Evolutionary conservation across 1,140 invertebrate species (phyloP).

Genomic region (Hycleus cichorii): DNA sequence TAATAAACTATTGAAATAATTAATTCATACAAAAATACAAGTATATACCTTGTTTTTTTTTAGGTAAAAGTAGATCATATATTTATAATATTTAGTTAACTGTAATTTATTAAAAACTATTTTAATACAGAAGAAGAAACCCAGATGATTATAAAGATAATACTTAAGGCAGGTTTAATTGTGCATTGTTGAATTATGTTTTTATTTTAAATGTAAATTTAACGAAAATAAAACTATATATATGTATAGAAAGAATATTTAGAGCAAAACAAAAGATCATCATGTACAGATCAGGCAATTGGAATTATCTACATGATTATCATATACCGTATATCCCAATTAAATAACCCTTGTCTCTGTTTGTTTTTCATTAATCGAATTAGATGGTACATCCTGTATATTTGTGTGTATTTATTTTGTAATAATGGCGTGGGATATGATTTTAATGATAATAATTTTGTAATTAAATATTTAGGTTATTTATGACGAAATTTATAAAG

Average conservation of each 20-base stretch:
- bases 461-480: slow-evolving; percentile 21
- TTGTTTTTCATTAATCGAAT: too few species aligned
- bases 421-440: slow-evolving; percentile 16
- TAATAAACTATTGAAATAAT: too few species aligned
- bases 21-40: too few species aligned
- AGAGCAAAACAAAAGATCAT: slow-evolving; percentile 16
- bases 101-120: too few species aligned
- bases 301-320: too few species aligned
- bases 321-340: too few species aligned
- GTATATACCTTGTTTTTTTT: background rate
- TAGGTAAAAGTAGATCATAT: slow-evolving; percentile 15
- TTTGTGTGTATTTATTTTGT: slow-evolving; percentile 14
- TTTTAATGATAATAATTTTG: slow-evolving; percentile 17
- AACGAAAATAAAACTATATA: background rate
- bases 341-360: too few species aligned
- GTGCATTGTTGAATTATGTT: slow-evolving; percentile 16
- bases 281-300: too few species aligned
- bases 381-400: slow-evolving; percentile 1
- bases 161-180: slow-evolving; percentile 5
- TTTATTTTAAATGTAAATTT: slow-evolving; percentile 1
- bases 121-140: slow-evolving; percentile 4
- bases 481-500: slow-evolving; percentile 5
- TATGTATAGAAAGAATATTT: slow-evolving; percentile 1
- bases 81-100: too few species aligned
- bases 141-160: slow-evolving; percentile 7